Base-by-base conservation (phyloP, 2,888 invertebrate genomes). In the Campopleginae sp. region DNA sequence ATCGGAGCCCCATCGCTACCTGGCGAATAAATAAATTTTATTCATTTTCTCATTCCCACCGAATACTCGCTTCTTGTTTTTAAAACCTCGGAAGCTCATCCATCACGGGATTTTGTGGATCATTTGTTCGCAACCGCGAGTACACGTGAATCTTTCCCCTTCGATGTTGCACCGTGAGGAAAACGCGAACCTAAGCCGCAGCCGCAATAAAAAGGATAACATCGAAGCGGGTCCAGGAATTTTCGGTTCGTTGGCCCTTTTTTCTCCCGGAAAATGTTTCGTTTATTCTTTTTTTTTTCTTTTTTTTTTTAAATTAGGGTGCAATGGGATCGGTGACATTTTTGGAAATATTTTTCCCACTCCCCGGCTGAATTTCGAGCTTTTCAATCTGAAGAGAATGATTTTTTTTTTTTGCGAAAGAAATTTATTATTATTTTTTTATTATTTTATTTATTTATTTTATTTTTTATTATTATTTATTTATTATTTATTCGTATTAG, bases 101-200 rank as follows among this genome's bases (percentile, higher is more conserved):
- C 42, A 83, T 83, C 82, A 83, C 42, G 48, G 51, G 82, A 79
- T 83, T 79, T 83, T 48, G 74, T 68, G 74, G 78, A 19, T 79
- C 74, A 58, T 78, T 83, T 44, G 76, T 71, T 71, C 77, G 46
- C 81, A 27, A 75, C 42, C 23, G 61, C 23, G 61, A 17, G 23
- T 27, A 51, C 23, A 44, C 54, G 42, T 23, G 33, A 12, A 38
- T 58, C 66, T 51, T 51, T 8, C 27, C 65, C 19, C 31, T n/a
- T 46, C 12, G 2, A 12, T 5, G 23, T 23, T 19, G 33, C 23
- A 19, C 65, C 65, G 65, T 76, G 51, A n/a, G 51, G 33, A 42
- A 66, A 76, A 76, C 31, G n/a, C 12, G n/a, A 33, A 33, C 17
- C 4, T 48, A 38, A 76, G 17, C 58, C 72, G 33, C 51, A 58